phyloP scores from a whole-genome alignment of 2,797 vertebrate species.

The Stomatorhinus walkeri region DNA sequence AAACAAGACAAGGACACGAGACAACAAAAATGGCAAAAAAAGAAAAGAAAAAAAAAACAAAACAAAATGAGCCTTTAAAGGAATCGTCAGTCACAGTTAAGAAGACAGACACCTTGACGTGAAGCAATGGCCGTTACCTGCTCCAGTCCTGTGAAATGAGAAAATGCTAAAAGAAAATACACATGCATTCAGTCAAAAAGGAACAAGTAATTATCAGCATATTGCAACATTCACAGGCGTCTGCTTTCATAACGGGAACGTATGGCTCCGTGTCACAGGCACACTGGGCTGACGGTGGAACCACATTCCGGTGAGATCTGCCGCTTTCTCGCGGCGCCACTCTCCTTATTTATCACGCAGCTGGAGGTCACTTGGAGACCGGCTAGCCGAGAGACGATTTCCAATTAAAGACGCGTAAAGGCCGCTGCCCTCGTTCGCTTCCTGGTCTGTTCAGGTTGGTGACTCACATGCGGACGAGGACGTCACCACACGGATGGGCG shows the following conservation, averaged over 20 bases:
- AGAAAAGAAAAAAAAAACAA: conserved; percentile 47
- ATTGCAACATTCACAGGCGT: background rate
- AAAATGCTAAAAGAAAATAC: conserved; percentile 40
- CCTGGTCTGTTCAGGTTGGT: background rate
- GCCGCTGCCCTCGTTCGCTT: background rate
- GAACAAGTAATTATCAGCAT: conserved; percentile 1
- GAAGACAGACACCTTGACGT: conserved; percentile 50
- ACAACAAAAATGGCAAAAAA: conserved; percentile 61
- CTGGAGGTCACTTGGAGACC: background rate
- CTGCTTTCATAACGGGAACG: background rate
- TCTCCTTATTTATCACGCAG: background rate
- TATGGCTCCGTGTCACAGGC: background rate
- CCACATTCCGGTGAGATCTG: background rate
- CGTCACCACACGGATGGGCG: background rate
- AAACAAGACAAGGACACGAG: conserved; percentile 84
- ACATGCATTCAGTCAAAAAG: conserved; percentile 23
- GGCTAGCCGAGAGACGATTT: background rate
- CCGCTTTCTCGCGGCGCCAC: background rate
- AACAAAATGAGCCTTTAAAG: conserved; percentile 65
- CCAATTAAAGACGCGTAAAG: background rate
- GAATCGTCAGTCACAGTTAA: conserved; percentile 30
- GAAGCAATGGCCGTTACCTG: conserved; percentile 30
- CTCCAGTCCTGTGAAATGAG: conserved; percentile 35
- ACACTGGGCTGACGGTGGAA: background rate
- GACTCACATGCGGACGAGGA: background rate